A percentile compares a stretch with the other conserved stretches of the same genome.
Evolutionary conservation across 2,888 invertebrate species (phyloP).

Genomic region (Drosophila vallismaia): DNA sequence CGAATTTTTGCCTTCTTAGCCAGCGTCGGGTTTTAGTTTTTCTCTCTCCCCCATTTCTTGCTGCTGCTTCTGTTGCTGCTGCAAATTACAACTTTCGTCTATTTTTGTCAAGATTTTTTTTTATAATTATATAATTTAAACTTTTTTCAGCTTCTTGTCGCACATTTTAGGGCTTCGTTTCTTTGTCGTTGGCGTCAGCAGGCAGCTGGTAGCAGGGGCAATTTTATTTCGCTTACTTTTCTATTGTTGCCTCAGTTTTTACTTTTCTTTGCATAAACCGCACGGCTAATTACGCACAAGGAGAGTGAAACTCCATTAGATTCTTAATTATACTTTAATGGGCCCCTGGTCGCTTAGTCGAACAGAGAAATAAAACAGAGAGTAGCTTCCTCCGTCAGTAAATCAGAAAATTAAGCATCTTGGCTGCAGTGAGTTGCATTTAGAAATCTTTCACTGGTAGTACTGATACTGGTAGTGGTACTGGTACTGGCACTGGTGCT

Average conservation of each 20-base stretch:
- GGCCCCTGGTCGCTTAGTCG: constrained; percentile 10
- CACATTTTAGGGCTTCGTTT: constrained; percentile 54
- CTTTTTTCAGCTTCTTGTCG: constrained; percentile 30
- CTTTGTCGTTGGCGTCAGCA: constrained; percentile 33
- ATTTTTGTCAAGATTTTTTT: constrained; percentile 79
- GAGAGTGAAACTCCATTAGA: constrained; percentile 70
- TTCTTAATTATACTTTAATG: constrained; percentile 78
- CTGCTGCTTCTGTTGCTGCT: constrained; percentile 48
- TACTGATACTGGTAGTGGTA: constrained; percentile 1
- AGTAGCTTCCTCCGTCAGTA: constrained; percentile 10
- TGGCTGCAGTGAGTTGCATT: constrained; percentile 35
- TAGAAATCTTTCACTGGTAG: constrained; percentile 45
- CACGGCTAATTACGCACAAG: constrained; percentile 69
- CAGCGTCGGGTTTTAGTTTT: constrained; percentile 42
- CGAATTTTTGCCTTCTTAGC: constrained; percentile 57
- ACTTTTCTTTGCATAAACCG: constrained; percentile 73
- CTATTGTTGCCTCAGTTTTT: constrained; percentile 63
- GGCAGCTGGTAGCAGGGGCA: constrained; percentile 1
- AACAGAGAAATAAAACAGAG: constrained; percentile 11
- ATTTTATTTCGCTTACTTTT: constrained; percentile 47
- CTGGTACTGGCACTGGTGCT: constrained; percentile 9
- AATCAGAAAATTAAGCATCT: constrained; percentile 27
- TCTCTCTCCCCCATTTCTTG: constrained; percentile 35
- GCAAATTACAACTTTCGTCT: constrained; percentile 79
- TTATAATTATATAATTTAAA: constrained; percentile 81